These are phyloP conservation scores for Morbakka virulenta DNA, from an alignment of 30 jellyfish, hydroid and myxozoan genomes.

Conservation along the genomic window DNA sequence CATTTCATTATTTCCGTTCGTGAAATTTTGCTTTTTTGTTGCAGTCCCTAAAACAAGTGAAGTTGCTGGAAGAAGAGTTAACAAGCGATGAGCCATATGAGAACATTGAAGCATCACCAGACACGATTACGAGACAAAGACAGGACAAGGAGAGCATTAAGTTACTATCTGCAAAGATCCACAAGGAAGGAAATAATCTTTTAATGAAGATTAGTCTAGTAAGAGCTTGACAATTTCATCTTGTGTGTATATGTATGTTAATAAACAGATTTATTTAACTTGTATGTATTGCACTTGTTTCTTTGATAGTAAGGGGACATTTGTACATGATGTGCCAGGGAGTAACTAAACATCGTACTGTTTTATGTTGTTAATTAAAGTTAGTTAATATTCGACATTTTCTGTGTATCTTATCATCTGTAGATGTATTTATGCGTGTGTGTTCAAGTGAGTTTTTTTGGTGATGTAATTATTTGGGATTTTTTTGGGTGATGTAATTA, in stretches of 20 bases:
- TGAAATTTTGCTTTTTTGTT: too few relatives aligned
- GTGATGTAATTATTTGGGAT: too few relatives aligned
- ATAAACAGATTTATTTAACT: neutral
- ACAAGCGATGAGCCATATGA: constrained; percentile 91
- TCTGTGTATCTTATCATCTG: too few relatives aligned
- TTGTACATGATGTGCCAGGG: neutral
- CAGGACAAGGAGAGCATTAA: constrained; percentile 88
- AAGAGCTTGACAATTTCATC: neutral
- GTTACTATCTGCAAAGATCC: constrained; percentile 58
- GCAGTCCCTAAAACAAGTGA: constrained; percentile 52
- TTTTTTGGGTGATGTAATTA: too few relatives aligned
- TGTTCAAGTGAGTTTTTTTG: too few relatives aligned
- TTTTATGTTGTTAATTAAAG: neutral
- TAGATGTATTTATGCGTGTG: too few relatives aligned
- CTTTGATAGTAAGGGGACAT: neutral
- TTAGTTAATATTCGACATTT: too few relatives aligned
- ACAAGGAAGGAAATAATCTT: constrained; percentile 70
- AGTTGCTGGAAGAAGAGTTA: constrained; percentile 79
- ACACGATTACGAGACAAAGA: constrained; percentile 77
- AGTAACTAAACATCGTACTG: neutral
- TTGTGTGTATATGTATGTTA: neutral
- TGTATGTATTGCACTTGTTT: too few relatives aligned
- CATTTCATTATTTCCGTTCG: too few relatives aligned
- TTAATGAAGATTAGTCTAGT: constrained; percentile 72
- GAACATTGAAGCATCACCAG: constrained; percentile 81